Evolutionary conservation across 2,888 invertebrate species (phyloP).

Genomic region (Phaedon cochleariae): DNA sequence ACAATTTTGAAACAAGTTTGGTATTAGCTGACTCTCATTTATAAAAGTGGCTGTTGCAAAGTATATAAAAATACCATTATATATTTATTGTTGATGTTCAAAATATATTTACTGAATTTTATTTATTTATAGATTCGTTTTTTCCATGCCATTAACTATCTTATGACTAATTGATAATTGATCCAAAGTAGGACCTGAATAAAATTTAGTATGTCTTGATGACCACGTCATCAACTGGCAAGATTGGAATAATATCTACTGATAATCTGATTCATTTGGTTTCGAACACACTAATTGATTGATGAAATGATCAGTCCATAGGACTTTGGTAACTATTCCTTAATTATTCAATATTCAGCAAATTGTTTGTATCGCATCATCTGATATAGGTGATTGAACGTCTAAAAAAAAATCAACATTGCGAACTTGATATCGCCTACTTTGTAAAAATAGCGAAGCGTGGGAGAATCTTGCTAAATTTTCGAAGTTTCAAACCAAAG

Average conservation of each 20-base stretch:
- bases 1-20: constrained; percentile 43
- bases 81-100: constrained; percentile 59
- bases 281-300: neutral
- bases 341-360: too few relatives aligned
- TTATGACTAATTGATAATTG: constrained; percentile 18
- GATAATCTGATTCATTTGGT: neutral
- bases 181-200: constrained; percentile 4
- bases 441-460: too few relatives aligned
- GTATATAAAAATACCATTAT: constrained; percentile 54
- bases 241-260: neutral
- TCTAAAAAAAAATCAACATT: too few relatives aligned
- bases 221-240: neutral
- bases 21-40: constrained; percentile 58
- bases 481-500: too few relatives aligned
- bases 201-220: neutral
- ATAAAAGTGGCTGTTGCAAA: constrained; percentile 60
- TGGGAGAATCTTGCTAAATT: too few relatives aligned
- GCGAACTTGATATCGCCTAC: too few relatives aligned
- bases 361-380: too few relatives aligned
- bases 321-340: neutral
- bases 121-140: constrained; percentile 42
- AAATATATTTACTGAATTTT: constrained; percentile 57
- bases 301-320: neutral
- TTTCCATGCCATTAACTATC: neutral
- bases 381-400: too few relatives aligned